Base-by-base conservation (phyloP, 2,888 invertebrate genomes). In the Acanthacorydalis orientalis region DNA sequence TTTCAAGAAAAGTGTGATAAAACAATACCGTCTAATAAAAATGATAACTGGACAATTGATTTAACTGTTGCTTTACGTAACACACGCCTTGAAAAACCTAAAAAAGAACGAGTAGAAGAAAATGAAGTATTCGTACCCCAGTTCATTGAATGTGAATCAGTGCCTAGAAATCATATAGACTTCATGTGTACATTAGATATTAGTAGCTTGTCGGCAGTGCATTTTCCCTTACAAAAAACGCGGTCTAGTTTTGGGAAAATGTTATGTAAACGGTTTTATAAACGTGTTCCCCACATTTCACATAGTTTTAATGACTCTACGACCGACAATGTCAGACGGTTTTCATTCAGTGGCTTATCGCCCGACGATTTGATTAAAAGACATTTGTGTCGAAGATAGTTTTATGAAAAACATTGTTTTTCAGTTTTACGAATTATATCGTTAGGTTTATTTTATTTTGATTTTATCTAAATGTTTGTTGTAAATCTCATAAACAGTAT, bases 261-360 rank as follows among this genome's bases (percentile, higher is more conserved):
- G 51, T 54, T 74, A 12, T 68, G 69, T 48, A 62, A 58, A 53
- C 64, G 56, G 41, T 68, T 63, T 51, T 50, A 50, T 9, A 55
- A 51, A 37, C 50, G 52, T 37, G 51, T 49, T 39, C 55, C 58
- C 6, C 53, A 55, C 10, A 43, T 60, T 32, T 44, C 53, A 42
- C 53, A 53, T 45, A 48, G 49, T 52, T 47, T 35, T 51, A 52
- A 39, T 23, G 32, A 41, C 15, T 40, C 44, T 38, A 46, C 50
- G 51, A 42, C 39, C 31, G 49, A 46, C 4, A 54, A 52, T 33
- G 50, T 69, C 45, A 55, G 54, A 49, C 57, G 56, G 41, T 80
- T 79, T 63, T 64, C 69, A 51, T 81, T 80, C 62, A 63, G 68
- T 32, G 67, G 67, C 38, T 72, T 71, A 2, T 80, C 80, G 0